Conservation (phyloP, 1,140 invertebrate species). For the Ridgeia piscesae region DNA sequence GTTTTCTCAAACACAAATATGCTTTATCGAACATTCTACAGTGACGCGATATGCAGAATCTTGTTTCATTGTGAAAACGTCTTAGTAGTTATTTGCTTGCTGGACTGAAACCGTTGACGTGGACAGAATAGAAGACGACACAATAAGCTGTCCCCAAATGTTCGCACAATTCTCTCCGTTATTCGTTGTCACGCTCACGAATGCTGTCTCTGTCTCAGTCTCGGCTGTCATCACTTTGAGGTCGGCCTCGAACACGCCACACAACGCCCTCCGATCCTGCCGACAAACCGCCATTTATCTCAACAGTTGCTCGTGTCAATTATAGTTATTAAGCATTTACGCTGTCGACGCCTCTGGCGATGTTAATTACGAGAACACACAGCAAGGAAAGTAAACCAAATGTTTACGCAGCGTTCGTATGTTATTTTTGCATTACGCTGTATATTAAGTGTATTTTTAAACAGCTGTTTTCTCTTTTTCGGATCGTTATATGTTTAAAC, state of each 20-base stretch:
- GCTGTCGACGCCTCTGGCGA: neutral
- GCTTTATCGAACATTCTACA: no score
- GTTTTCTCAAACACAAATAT: no score
- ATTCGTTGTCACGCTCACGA: neutral
- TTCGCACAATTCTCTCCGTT: no score
- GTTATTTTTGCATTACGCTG: neutral
- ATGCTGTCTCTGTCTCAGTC: neutral
- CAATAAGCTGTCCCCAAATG: no score
- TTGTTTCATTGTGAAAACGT: no score
- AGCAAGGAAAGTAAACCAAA: neutral
- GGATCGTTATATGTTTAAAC: neutral
- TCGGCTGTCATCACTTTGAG: neutral
- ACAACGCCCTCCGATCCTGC: neutral
- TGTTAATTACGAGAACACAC: neutral
- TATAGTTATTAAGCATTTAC: neutral
- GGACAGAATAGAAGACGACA: no score
- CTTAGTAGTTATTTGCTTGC: no score
- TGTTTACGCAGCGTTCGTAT: neutral
- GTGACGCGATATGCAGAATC: no score
- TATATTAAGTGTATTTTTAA: neutral
- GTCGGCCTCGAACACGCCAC: neutral
- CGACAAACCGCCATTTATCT: neutral
- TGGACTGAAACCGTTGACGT: no score
- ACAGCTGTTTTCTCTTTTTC: neutral
- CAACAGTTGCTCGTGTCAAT: neutral